These are phyloP conservation scores for Clusia tigrina DNA, from an alignment of 2,888 invertebrate species.

Conservation along the genomic window DNA sequence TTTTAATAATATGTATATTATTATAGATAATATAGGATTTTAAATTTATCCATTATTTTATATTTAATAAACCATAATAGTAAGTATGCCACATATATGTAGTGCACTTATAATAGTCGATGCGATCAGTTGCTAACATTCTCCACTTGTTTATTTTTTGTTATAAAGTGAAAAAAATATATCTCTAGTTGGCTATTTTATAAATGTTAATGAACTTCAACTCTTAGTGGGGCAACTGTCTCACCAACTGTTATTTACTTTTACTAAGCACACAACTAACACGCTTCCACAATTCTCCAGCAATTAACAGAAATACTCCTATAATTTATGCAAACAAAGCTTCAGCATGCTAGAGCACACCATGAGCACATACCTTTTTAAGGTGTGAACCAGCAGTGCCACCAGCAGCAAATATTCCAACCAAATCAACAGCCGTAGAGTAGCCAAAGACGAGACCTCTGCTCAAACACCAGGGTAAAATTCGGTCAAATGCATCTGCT, in stretches of 20 bases:
- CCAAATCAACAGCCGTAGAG: conserved; percentile 16
- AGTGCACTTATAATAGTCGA: no score
- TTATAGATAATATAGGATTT: no score
- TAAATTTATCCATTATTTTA: no score
- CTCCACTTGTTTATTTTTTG: no score
- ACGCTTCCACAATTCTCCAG: background rate
- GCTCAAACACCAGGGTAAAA: background rate
- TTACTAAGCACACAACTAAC: background rate
- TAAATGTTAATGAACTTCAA: conserved; percentile 11
- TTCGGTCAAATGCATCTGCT: background rate
- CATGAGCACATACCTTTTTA: conserved; percentile 21
- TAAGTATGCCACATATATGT: no score
- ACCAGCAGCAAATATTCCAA: conserved; percentile 5
- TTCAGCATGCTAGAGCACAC: background rate
- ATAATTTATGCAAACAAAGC: conserved; percentile 21
- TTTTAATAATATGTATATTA: no score
- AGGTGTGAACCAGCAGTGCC: conserved; percentile 37
- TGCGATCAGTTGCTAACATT: no score
- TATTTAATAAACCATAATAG: no score
- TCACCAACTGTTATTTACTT: background rate
- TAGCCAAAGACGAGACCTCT: background rate
- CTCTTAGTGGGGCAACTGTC: background rate
- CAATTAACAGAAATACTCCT: conserved; percentile 45
- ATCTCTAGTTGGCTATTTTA: no score
- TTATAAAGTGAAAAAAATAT: background rate